phyloP scores from a whole-genome alignment of 1,140 invertebrate species.

The Bombus pyrosoma region DNA sequence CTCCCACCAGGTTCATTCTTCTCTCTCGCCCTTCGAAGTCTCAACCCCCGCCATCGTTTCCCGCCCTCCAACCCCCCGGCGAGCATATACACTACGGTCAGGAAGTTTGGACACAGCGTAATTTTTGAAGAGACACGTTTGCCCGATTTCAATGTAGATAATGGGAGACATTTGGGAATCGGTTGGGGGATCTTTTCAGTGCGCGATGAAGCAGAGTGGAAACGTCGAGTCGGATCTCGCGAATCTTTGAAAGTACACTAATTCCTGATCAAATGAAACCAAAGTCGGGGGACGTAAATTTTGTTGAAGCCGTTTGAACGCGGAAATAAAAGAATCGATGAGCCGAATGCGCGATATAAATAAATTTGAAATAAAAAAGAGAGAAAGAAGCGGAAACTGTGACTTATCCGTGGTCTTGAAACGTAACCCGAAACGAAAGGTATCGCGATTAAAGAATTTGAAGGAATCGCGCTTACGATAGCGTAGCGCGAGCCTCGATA shows the following conservation, averaged over 20 bases:
- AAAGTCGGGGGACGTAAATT: neutral
- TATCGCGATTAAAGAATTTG: too few relatives aligned
- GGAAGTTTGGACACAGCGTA: neutral
- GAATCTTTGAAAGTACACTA: neutral
- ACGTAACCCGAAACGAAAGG: neutral
- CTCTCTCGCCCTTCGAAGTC: constrained; percentile 35
- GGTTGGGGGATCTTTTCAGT: neutral
- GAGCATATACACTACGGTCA: neutral
- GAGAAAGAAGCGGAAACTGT: too few relatives aligned
- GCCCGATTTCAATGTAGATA: neutral
- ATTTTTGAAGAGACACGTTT: neutral
- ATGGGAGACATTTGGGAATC: neutral
- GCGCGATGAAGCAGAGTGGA: too few relatives aligned
- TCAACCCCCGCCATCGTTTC: constrained; percentile 41
- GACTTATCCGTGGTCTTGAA: too few relatives aligned
- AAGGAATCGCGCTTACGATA: too few relatives aligned
- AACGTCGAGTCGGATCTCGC: neutral
- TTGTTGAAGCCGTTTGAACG: neutral
- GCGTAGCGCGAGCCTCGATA: neutral
- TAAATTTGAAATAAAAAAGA: too few relatives aligned
- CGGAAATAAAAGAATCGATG: accelerated
- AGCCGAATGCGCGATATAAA: too few relatives aligned
- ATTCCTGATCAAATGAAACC: neutral
- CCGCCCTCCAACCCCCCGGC: constrained; percentile 49
- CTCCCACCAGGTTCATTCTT: constrained; percentile 48